Conservation (phyloP, 2,113 vertebrate species). For the Pogonocichla stellata region DNA sequence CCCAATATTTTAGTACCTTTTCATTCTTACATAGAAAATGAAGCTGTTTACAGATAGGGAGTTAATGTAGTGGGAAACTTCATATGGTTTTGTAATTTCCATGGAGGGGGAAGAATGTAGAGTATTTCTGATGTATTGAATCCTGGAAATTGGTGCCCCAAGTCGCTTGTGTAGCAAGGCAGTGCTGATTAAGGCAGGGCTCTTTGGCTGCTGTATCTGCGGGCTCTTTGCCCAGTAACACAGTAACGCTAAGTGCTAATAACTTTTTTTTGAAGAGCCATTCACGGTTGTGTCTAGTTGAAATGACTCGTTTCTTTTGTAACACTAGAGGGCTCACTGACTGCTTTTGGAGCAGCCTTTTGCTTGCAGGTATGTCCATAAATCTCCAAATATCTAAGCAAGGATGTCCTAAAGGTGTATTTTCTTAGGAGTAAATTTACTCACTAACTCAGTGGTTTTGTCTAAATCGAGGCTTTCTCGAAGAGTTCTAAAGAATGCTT, state of each 20-base stretch:
- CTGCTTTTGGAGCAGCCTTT: not conserved
- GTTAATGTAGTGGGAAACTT: not conserved
- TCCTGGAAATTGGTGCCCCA: not conserved
- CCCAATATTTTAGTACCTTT: not conserved
- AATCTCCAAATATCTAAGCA: not conserved
- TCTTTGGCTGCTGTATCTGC: fast-evolving
- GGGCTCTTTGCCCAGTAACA: not conserved
- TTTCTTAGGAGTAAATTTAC: not conserved
- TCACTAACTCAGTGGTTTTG: not conserved
- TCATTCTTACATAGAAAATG: not conserved
- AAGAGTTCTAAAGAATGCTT: not conserved
- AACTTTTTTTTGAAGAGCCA: not conserved
- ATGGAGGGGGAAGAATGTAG: fast-evolving
- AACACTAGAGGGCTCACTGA: not conserved
- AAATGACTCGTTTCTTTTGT: not conserved
- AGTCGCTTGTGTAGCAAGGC: not conserved
- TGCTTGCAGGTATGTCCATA: not conserved
- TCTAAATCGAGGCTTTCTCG: not conserved
- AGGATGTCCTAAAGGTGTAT: not conserved
- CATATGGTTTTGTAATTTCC: not conserved
- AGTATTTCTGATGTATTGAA: not conserved
- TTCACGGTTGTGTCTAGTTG: fast-evolving
- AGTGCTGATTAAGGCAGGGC: not conserved
- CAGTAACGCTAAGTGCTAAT: not conserved
- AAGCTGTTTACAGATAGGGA: not conserved